Base-by-base conservation (phyloP, 2,888 invertebrate species). In the Acrobasis consociella region DNA sequence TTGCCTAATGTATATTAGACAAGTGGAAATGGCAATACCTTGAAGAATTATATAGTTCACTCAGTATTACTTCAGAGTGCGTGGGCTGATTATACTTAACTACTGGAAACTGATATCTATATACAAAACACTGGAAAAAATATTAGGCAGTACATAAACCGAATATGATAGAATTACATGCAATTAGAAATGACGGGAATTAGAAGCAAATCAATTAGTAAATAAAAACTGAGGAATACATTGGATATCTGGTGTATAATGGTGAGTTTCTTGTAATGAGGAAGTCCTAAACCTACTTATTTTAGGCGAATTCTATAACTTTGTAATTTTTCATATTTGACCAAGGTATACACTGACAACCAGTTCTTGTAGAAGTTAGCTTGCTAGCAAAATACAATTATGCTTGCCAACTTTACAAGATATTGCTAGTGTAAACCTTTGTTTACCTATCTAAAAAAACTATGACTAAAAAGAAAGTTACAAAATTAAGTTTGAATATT, bases 341-440 rank as follows among this genome's bases (percentile, higher is more conserved):
- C 13, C 46, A 13, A 13, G 46, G 46, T n/a, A 13, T 46, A 46
- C 46, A 46, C 46, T 46, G n/a, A 46, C 13, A 46, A 46, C 13
- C n/a, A 46, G 13, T 46, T 13, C 46, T 67, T 64, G 13, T 16
- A 46, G 13, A 17, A 58, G 38, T 46, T 49, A 46, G 42, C 15
- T 46, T n/a, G 49, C 11, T 7, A 49, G 46, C 46, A 46, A 42
- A 42, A 46, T 46, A 46, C 13, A n/a, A 46, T 46, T 46, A 46
- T 46, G 46, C 46, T 46, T 46, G 46, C 46, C 11, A 42, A 42
- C 42, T 46, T 46, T 46, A 46, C 46, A 52, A 13, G 52, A 17
- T 31, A 17, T 53, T 22, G 15, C 31, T 37, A 49, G 22, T 22
- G 17, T 55, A 39, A 38, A 56, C 49, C 53, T 55, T n/a, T 46